These are phyloP conservation scores for Chloropsis hardwickii DNA, from an alignment of 2,113 vertebrate genomes.

Conservation along the genomic window DNA sequence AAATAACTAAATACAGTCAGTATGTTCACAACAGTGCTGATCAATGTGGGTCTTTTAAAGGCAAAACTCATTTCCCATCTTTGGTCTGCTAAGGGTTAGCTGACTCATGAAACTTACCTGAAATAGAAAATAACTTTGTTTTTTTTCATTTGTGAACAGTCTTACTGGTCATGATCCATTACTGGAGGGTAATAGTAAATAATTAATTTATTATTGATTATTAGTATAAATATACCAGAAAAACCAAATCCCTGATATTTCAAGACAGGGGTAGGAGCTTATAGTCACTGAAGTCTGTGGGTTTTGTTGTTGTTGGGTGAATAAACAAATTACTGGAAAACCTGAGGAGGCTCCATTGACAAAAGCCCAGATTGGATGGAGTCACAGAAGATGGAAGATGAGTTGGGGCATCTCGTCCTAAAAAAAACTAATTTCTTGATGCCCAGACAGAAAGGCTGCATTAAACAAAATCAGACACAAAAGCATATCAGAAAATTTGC, in stretches of 20 bases:
- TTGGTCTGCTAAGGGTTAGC: not conserved
- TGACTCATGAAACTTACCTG: not conserved
- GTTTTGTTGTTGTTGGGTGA: not conserved
- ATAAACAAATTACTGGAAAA: conserved; percentile 14
- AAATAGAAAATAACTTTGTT: not conserved
- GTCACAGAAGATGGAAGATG: not conserved
- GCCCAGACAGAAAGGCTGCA: not conserved
- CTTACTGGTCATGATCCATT: not conserved
- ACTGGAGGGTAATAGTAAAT: not conserved
- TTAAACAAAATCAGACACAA: not conserved
- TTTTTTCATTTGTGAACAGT: not conserved
- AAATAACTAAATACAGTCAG: conserved; percentile 41
- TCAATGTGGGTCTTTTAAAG: not conserved
- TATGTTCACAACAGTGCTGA: conserved; percentile 12
- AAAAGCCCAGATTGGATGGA: not conserved
- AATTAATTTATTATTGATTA: not conserved
- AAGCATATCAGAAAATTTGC: not conserved
- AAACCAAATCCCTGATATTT: not conserved
- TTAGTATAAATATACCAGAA: not conserved
- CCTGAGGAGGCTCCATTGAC: not conserved
- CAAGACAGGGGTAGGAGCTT: not conserved
- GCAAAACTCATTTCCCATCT: not conserved
- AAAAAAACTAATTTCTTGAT: not conserved
- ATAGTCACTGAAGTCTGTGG: not conserved
- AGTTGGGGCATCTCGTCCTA: not conserved